Evolutionary conservation across 2,888 invertebrate species (phyloP).

Genomic region (Epinotia brunnichana): DNA sequence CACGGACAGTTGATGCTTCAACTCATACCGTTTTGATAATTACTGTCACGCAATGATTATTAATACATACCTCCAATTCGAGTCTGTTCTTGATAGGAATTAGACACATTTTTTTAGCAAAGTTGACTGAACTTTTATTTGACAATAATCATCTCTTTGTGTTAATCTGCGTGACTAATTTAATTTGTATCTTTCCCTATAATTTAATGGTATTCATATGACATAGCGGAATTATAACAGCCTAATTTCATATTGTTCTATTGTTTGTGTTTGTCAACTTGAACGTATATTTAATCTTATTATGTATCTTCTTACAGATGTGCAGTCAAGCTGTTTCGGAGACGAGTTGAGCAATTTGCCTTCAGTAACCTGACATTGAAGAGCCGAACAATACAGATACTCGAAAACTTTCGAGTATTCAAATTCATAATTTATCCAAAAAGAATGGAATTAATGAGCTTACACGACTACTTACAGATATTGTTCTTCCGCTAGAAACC

Average conservation of each 20-base stretch:
- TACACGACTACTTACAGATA: conserved; percentile 44
- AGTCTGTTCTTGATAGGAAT: background rate
- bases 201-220: background rate
- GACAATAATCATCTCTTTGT: background rate
- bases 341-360: conserved; percentile 48
- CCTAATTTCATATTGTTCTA: background rate
- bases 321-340: conserved; percentile 44
- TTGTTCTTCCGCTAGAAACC: conserved; percentile 45
- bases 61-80: background rate
- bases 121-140: conserved; percentile 2
- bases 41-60: conserved; percentile 8
- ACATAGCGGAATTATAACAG: background rate
- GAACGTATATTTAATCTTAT: conserved; percentile 16
- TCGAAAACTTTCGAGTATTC: conserved; percentile 54
- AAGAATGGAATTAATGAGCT: conserved; percentile 62
- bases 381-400: conserved; percentile 48
- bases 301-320: conserved; percentile 27
- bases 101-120: background rate
- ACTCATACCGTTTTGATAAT: background rate
- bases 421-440: conserved; percentile 53
- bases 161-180: conserved; percentile 7
- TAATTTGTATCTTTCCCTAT: conserved; percentile 11
- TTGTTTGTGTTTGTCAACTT: conserved; percentile 26
- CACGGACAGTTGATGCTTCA: background rate
- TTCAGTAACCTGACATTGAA: conserved; percentile 44